Evolutionary conservation across 2,888 invertebrate genomes (phyloP), one percentile per base, ranked within the genome.

Genomic region (Lapara coniferarum): DNA sequence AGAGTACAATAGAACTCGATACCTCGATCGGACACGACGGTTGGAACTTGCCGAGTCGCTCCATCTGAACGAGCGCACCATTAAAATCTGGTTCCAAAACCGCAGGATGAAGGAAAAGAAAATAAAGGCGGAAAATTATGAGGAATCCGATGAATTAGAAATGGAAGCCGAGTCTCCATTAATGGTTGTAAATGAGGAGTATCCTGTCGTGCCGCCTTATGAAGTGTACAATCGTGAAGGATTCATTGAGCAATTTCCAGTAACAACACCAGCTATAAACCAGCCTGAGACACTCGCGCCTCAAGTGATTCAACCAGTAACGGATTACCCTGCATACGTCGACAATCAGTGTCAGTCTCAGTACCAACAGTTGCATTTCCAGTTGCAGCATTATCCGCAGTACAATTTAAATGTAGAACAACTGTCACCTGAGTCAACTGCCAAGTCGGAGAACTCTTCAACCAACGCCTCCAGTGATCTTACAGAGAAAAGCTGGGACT

Each of bases 31-130:
- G 37, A 95, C 96, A 0, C 92, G 96, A 8, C 92, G 97, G 12
- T 96, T 97, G 25, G 95, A 97, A 78, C 92, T 98, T 0, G 81
- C 85, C 0, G 78, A 79, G 0, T 56, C 70, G 5, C 75, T 86
- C 0, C 73, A 71, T 0, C 72, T 90, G 19, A 87, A 87, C 67
- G 90, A 91, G 71, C 82, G 88, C 1, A 88, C 86, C 0, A 96
- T 97, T 66, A 97, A 97, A 85, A 97, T 97, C 55, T 97, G 97
- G 97, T 97, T 97, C 83, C 97, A 97, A 81, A 97, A 97, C 82
- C 92, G 97, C 0, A 90, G 97, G 0, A 97, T 97, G 97, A 96
- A 96, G 74, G 93, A 91, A 78, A 96, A 96, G 82, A 96, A 96
- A 79, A 95, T 95, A 72, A 89, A 89, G 55, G 78, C 83, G 3